Percentiles rank a stretch among this genome's conserved stretches.
These are phyloP conservation scores for Labroides dimidiatus DNA, from an alignment of 2,797 vertebrate genomes.

Conservation along the genomic window DNA sequence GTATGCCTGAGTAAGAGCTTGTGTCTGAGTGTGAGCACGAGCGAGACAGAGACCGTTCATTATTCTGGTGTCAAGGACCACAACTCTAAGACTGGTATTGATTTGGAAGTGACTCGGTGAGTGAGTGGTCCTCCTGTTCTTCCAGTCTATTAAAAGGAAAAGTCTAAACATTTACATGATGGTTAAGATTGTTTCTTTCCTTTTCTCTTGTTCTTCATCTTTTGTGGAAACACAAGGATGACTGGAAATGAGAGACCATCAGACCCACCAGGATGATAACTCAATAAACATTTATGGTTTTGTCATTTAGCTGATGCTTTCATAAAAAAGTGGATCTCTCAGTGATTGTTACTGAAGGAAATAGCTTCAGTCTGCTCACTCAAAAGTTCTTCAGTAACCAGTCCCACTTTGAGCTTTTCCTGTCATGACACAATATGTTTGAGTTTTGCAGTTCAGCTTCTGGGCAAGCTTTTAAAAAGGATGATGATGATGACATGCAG, in stretches of 20 bases:
- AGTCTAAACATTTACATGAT: slow-evolving; percentile 59
- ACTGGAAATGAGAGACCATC: slow-evolving; percentile 42
- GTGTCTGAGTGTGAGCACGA: slow-evolving; percentile 43
- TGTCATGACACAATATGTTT: neutral
- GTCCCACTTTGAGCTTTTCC: neutral
- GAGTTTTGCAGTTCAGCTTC: neutral
- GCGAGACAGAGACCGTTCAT: slow-evolving; percentile 56
- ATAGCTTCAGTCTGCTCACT: slow-evolving; percentile 5
- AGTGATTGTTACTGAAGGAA: slow-evolving; percentile 6
- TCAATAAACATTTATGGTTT: slow-evolving; percentile 48
- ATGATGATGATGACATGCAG: neutral
- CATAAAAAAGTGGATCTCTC: slow-evolving; percentile 39
- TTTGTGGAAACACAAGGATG: slow-evolving; percentile 44
- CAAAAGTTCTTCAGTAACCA: slow-evolving; percentile 12
- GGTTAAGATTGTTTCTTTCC: slow-evolving; percentile 46
- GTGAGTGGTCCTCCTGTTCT: slow-evolving; percentile 16
- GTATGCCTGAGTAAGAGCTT: slow-evolving; percentile 49
- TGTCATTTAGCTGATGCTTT: slow-evolving; percentile 38
- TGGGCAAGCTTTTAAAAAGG: neutral
- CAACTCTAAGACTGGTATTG: slow-evolving; percentile 54
- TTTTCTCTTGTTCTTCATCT: slow-evolving; percentile 53
- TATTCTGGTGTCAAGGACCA: slow-evolving; percentile 65
- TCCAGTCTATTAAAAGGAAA: slow-evolving; percentile 39
- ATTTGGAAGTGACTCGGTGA: slow-evolving; percentile 58
- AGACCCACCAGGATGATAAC: slow-evolving; percentile 56